phyloP scores from a whole-genome alignment of 2,113 vertebrate genomes.

The Nannobrachium achirus region DNA sequence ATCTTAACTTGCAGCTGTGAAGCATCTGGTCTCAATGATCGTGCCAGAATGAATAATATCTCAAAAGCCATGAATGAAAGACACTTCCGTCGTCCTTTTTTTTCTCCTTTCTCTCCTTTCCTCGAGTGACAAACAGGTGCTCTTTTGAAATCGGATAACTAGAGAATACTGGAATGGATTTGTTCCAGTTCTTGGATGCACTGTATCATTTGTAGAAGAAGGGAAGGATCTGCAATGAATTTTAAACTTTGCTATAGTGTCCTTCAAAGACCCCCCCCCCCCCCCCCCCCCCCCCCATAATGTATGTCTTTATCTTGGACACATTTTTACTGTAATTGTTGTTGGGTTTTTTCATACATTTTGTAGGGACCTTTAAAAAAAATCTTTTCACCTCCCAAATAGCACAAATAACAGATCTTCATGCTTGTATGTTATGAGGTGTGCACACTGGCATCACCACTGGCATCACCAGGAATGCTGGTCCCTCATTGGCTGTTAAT shows the following conservation, averaged over 20 bases:
- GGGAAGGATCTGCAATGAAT: slow-evolving; percentile 23
- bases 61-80: slow-evolving; percentile 62
- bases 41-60: slow-evolving; percentile 58
- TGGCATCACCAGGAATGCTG: too few species aligned
- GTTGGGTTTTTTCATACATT: too few species aligned
- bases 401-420: too few species aligned
- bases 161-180: slow-evolving; percentile 34
- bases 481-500: too few species aligned
- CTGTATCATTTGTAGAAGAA: slow-evolving; percentile 21
- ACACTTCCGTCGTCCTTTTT: slow-evolving; percentile 47
- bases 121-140: slow-evolving; percentile 72
- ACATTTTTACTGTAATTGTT: too few species aligned
- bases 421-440: too few species aligned
- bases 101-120: slow-evolving; percentile 8
- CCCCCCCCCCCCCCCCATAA: too few species aligned
- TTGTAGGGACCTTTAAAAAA: too few species aligned
- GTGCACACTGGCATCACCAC: too few species aligned
- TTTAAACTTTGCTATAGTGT: slow-evolving; percentile 17
- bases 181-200: slow-evolving; percentile 31
- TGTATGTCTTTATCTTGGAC: too few species aligned
- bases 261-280: not conserved
- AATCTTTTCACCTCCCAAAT: too few species aligned
- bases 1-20: slow-evolving; percentile 67
- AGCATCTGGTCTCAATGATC: slow-evolving; percentile 72
- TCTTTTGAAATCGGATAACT: slow-evolving; percentile 68